These are phyloP conservation scores for Ptychoptera albimana DNA, from an alignment of 2,888 invertebrate genomes.

Conservation along the genomic window DNA sequence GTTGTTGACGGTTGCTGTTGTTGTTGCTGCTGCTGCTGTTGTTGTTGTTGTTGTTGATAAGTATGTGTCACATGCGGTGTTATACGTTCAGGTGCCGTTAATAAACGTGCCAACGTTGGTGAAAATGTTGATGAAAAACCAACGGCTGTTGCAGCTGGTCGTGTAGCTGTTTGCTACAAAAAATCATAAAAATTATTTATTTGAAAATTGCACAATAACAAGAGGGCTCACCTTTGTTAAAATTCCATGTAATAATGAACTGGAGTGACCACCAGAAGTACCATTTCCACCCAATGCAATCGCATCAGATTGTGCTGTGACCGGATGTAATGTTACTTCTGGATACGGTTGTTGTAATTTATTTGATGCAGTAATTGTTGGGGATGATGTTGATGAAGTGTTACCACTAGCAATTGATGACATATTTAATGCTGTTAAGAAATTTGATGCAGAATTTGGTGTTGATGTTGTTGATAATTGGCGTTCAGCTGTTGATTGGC, in stretches of 20 bases:
- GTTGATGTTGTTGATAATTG: conserved; percentile 7
- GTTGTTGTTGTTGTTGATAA: conserved; percentile 2
- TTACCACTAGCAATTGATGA: conserved; percentile 20
- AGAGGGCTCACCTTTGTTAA: conserved; percentile 43
- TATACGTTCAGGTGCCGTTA: conserved; percentile 46
- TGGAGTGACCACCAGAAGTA: conserved; percentile 34
- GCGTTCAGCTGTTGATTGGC: conserved; percentile 10
- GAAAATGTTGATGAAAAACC: conserved; percentile 26
- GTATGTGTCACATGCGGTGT: conserved; percentile 5
- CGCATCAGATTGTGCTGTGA: conserved; percentile 22
- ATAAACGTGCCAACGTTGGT: conserved; percentile 62
- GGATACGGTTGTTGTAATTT: conserved; percentile 45
- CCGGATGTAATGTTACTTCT: conserved; percentile 64
- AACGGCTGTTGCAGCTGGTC: conserved; percentile 9
- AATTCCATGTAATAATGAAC: conserved; percentile 59
- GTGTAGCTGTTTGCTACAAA: conserved; percentile 3
- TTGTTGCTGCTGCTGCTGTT: conserved; percentile 8
- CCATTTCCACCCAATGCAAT: conserved; percentile 15
- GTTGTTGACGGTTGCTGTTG: not conserved
- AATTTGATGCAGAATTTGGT: conserved; percentile 4
- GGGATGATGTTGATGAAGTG: conserved; percentile 28
- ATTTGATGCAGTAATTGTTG: conserved; percentile 31
- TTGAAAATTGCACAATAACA: not conserved
- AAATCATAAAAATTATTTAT: conserved; percentile 1
- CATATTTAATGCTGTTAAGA: conserved; percentile 9